phyloP scores from a whole-genome alignment of 30 jellyfish, hydroid and myxozoan genomes.

The Cassiopea xamachana region DNA sequence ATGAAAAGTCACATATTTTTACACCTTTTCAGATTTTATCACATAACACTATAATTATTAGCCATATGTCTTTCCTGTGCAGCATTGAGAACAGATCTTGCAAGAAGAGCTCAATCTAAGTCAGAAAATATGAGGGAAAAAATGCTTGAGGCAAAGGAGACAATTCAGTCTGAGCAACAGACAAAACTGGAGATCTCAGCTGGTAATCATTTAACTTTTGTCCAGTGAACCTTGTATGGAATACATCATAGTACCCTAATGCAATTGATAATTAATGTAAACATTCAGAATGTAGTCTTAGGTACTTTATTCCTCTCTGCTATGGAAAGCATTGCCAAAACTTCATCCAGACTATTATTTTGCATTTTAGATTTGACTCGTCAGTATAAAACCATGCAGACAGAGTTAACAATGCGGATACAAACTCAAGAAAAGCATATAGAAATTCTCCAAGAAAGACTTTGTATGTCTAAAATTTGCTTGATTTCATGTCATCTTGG shows the following conservation, averaged over 20 bases:
- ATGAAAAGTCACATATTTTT: too few relatives aligned
- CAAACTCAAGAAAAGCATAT: constrained; percentile 50
- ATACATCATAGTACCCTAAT: too few relatives aligned
- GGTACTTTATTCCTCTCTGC: too few relatives aligned
- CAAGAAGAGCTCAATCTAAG: constrained; percentile 75
- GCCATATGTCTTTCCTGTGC: too few relatives aligned
- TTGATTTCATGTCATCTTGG: too few relatives aligned
- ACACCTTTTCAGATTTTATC: too few relatives aligned
- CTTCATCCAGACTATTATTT: too few relatives aligned
- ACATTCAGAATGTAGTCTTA: neutral
- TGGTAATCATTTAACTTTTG: constrained; percentile 19
- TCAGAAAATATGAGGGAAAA: constrained; percentile 74
- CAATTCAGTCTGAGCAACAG: constrained; percentile 58
- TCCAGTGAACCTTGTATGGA: neutral
- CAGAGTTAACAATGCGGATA: constrained; percentile 73
- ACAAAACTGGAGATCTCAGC: constrained; percentile 77
- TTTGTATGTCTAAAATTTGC: constrained; percentile 30
- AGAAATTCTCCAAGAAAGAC: constrained; percentile 47
- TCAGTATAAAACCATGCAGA: constrained; percentile 75
- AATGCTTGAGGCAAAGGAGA: constrained; percentile 74
- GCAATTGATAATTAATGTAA: neutral
- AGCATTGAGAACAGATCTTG: constrained; percentile 78
- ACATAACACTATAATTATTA: too few relatives aligned
- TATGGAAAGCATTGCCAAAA: too few relatives aligned
- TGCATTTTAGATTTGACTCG: constrained; percentile 59